phyloP scores from a whole-genome alignment of 2,888 invertebrate species.

The Gandaritis pyraliata region DNA sequence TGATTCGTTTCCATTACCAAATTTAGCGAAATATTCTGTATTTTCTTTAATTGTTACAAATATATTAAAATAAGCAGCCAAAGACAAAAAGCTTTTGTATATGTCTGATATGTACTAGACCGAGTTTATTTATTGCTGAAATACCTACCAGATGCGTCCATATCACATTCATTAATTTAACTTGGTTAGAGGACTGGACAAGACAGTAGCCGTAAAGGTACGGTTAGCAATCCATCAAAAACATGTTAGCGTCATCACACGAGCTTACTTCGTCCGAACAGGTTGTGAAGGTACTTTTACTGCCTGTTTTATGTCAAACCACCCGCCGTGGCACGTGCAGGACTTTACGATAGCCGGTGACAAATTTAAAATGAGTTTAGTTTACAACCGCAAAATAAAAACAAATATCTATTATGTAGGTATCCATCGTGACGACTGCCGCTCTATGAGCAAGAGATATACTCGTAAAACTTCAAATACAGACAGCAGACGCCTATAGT shows the following conservation, averaged over 20 bases:
- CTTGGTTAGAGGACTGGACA: slow-evolving; percentile 8
- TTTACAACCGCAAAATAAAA: slow-evolving; percentile 76
- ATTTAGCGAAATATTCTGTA: slow-evolving; percentile 9
- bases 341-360: slow-evolving; percentile 72
- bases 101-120: no score
- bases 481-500: not conserved
- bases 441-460: not conserved
- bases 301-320: slow-evolving; percentile 64
- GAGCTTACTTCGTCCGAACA: slow-evolving; percentile 49
- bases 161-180: not conserved
- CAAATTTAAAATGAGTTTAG: slow-evolving; percentile 82
- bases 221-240: slow-evolving; percentile 57
- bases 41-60: no score
- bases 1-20: slow-evolving; percentile 37
- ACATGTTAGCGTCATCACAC: slow-evolving; percentile 50
- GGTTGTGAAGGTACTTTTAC: slow-evolving; percentile 67
- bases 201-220: slow-evolving; percentile 35
- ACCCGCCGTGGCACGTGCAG: slow-evolving; percentile 61
- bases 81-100: no score
- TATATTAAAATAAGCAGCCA: no score
- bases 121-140: not conserved
- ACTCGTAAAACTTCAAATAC: no score
- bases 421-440: not conserved
- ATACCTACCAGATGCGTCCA: not conserved
- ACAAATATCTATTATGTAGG: slow-evolving; percentile 73